Conservation (phyloP, 2,888 invertebrate genomes). For the Pandemis heparana region DNA sequence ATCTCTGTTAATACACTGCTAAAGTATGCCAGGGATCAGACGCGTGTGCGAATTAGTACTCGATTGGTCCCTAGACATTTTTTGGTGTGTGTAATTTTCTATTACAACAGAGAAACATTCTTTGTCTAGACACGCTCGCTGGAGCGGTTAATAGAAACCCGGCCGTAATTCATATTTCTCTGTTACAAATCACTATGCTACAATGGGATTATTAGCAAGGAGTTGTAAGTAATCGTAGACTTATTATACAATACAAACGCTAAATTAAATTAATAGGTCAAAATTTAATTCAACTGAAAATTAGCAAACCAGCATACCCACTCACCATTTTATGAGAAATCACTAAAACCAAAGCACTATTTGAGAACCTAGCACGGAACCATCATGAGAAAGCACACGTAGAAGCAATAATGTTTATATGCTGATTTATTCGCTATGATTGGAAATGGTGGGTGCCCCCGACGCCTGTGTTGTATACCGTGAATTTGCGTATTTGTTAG, state of each 20-base stretch:
- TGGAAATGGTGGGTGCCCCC: constrained; percentile 40
- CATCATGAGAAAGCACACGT: constrained; percentile 29
- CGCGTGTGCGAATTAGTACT: background rate
- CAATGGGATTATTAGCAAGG: constrained; percentile 78
- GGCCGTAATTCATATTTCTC: constrained; percentile 45
- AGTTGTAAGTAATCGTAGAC: constrained; percentile 77
- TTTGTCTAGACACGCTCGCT: background rate
- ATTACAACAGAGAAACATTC: background rate
- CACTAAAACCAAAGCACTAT: constrained; percentile 39
- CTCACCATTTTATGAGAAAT: constrained; percentile 38
- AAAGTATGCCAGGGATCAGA: background rate
- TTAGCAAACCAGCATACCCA: constrained; percentile 33
- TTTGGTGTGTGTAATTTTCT: background rate
- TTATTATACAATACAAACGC: constrained; percentile 19
- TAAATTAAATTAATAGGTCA: constrained; percentile 10
- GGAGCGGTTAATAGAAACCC: constrained; percentile 34
- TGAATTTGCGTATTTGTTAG: constrained; percentile 22
- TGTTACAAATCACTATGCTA: constrained; percentile 68
- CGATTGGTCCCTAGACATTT: background rate
- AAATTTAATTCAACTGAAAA: constrained; percentile 26
- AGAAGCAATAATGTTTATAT: constrained; percentile 40
- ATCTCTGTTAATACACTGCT: background rate
- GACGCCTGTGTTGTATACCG: constrained; percentile 23
- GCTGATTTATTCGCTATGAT: constrained; percentile 22
- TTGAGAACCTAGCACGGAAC: constrained; percentile 40